Percentiles rank a stretch among this genome's conserved stretches.
Evolutionary conservation across 2,797 vertebrate genomes (phyloP).

Genomic region (Sebastes cheni): DNA sequence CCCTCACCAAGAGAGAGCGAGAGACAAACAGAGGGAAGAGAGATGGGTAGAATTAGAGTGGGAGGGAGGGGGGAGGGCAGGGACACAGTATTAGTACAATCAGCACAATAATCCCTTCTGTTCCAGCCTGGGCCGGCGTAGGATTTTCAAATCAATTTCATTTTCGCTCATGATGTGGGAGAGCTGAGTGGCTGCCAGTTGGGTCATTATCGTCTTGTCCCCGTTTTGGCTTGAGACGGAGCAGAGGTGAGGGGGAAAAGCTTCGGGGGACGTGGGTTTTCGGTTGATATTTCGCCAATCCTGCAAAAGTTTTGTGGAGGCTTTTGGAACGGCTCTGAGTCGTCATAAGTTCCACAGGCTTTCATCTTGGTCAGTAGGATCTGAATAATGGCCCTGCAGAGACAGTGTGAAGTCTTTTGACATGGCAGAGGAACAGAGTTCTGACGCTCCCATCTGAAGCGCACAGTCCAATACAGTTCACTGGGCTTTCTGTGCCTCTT

Average conservation of each 20-base stretch:
- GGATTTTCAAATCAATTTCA: constrained; percentile 85
- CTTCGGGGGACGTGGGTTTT: neutral
- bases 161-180: constrained; percentile 71
- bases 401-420: constrained; percentile 42
- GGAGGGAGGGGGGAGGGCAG: constrained; percentile 38
- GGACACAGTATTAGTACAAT: constrained; percentile 79
- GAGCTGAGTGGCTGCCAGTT: constrained; percentile 57
- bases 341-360: constrained; percentile 38
- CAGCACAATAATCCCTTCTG: constrained; percentile 80
- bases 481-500: constrained; percentile 2
- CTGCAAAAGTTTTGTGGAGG: constrained; percentile 42
- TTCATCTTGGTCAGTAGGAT: constrained; percentile 56
- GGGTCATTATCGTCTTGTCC: constrained; percentile 67
- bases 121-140: constrained; percentile 62
- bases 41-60: constrained; percentile 49
- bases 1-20: constrained; percentile 1
- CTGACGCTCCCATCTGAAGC: constrained; percentile 15
- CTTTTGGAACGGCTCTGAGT: constrained; percentile 23
- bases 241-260: constrained; percentile 25
- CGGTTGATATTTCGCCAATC: constrained; percentile 48
- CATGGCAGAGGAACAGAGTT: constrained; percentile 32
- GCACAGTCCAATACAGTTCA: constrained; percentile 29
- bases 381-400: constrained; percentile 55
- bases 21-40: constrained; percentile 1
- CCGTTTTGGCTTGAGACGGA: constrained; percentile 47